Evolutionary conservation across 1,140 invertebrate genomes (phyloP), one percentile per base, ranked within the genome.

Genomic region (Drosophila sechellia): DNA sequence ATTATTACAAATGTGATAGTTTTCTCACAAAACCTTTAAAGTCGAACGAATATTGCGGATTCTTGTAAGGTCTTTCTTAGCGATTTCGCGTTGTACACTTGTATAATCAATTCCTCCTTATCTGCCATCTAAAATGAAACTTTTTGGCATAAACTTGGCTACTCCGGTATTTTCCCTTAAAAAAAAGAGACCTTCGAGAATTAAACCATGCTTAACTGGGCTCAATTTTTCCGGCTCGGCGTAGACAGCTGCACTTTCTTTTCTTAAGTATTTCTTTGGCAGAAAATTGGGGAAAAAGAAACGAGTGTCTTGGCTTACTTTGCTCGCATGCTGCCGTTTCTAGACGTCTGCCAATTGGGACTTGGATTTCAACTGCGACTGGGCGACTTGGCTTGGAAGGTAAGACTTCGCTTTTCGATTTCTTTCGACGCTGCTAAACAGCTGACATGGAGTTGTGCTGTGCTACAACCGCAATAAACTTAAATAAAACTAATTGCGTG

Each of bases 401-500:
- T 60, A 86, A 86, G 77, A 66, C 61, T 63, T 56, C 20, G 60
- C 39, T 35, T 61, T 60, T 43, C 40, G 27, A 35, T 60, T 56
- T 68, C 52, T 68, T 55, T 73, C 70, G 68, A 50, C 68, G 72
- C 71, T 66, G 84, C 84, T 77, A 87, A 87, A 68, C 79, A 84
- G 70, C 56, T 74, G 85, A 89, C 84, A 83, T 39, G 43, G 63
- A 76, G 50, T 60, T 71, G 57, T 56, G 64, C 54, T 71, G 57
- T 56, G 64, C 54, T 59, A 72, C 78, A 90, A 90, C 85, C 85
- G 85, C 85, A 90, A 90, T 85, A 85, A 90, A 90, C 77, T 90
- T 90, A 86, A 90, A 90, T 81, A 90, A 90, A 90, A 90, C 81
- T 90, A 90, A 90, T 90, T 90, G 84, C 84, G 84, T 89, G 84